Conservation (phyloP, 1,140 invertebrate species). For the Neuroterus valhalla region DNA sequence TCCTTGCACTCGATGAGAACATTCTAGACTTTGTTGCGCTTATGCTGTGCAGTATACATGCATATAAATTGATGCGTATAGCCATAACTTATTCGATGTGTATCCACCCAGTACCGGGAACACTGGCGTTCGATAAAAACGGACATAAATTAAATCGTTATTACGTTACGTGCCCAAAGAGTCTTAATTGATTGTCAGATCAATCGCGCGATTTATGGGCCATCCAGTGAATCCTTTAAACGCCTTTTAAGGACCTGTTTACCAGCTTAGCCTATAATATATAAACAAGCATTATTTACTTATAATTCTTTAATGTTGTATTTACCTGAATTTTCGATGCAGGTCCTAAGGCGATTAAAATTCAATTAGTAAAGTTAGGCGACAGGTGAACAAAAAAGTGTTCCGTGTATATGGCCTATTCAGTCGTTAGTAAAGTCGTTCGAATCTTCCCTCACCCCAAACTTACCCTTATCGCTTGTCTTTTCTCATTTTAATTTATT, state of each 20-base stretch:
- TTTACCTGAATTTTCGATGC: too few relatives aligned
- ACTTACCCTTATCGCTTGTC: too few relatives aligned
- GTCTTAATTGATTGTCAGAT: slow-evolving; percentile 49
- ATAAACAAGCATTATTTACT: neutral
- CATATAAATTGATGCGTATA: slow-evolving; percentile 57
- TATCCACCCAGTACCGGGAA: slow-evolving; percentile 52
- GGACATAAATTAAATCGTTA: slow-evolving; percentile 53
- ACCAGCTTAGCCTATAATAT: too few relatives aligned
- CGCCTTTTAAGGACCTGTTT: neutral
- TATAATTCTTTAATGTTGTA: neutral
- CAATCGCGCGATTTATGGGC: slow-evolving; percentile 8
- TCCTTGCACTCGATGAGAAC: slow-evolving; percentile 36
- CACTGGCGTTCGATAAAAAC: slow-evolving; percentile 52
- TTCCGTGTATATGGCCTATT: too few relatives aligned
- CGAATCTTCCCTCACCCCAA: too few relatives aligned
- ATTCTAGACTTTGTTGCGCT: slow-evolving; percentile 56
- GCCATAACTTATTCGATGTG: slow-evolving; percentile 50
- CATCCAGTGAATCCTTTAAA: slow-evolving; percentile 1
- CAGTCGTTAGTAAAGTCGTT: too few relatives aligned
- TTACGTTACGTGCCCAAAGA: slow-evolving; percentile 48
- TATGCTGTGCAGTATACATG: slow-evolving; percentile 53
- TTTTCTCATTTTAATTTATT: too few relatives aligned
- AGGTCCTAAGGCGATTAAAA: too few relatives aligned
- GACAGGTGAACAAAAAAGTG: too few relatives aligned
- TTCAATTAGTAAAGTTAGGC: too few relatives aligned